Evolutionary conservation across 2,113 vertebrate species (phyloP), one percentile per base, ranked within the genome.

Genomic region (Entelurus aequoreus): DNA sequence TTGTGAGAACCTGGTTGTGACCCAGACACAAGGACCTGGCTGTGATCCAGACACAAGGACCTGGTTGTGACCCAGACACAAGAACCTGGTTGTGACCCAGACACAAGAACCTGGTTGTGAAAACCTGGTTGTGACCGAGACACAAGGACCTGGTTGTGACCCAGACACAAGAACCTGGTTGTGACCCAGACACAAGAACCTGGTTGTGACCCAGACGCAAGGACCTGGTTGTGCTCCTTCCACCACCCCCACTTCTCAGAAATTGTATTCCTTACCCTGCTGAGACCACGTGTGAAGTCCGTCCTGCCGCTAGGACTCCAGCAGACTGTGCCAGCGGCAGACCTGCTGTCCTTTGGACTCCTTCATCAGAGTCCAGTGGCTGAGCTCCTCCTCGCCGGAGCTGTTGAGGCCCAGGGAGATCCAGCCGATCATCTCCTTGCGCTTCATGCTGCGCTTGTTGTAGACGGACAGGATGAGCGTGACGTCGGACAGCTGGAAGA

Each of bases 401-500:
- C 95, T 98, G 92, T 99, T 99, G 75, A 98, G 92, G 72, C 97
- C 97, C 59, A 99, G 84, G 14, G 95, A 97, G 85, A 99, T 94
- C 96, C 96, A 99, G 69, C 97, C 97, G 74, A 99, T 95, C 94
- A 98, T 94, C 90, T 99, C 97, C 76, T 96, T 98, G 1, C 97
- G 90, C 62, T 98, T 98, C 93, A 99, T 97, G 90, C 95, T 98
- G 88, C 97, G 94, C 65, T 95, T 98, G 78, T 95, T 97, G 82
- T 97, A 99, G 52, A 99, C 95, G 1, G 97, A 98, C 15, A 99
- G 89, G 78, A 98, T 98, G 69, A 99, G 95, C 0, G 96, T 99
- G 87, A 99, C 96, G 3, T 99, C 97, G 0, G 96, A 99, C 5
- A 99, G 93, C 79, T 99, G 97, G 87, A 99, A 99, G 1, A 99